Base-by-base conservation (phyloP, 2,888 invertebrate genomes). In the Luperina nickerlii region DNA sequence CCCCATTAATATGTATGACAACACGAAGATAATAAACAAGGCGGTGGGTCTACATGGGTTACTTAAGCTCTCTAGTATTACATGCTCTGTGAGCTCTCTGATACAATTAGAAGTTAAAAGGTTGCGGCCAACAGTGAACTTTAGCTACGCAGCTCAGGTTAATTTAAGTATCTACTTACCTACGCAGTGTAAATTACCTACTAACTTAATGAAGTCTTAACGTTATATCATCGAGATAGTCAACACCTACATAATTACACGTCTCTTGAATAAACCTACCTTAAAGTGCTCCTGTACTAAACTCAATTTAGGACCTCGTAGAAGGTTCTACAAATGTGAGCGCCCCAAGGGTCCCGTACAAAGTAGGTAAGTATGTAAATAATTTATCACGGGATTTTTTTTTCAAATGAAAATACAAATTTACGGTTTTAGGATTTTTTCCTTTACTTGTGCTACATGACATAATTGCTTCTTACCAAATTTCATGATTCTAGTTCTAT, bases 71-170 rank as follows among this genome's bases (percentile, higher is more conserved):
- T n/a, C n/a, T n/a, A 32, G 32, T 32, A 1, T 32, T 32, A 32
- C 32, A 32, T 32, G 32, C 32, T 32, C 32, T 32, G 32, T 32
- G 32, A 69, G 60, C 65, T 74, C 54, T 54, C 24, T 62, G 38
- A 38, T 63, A 68, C 45, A 74, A 74, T 74, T 86, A 71, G 18
- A 82, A 74, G 67, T 71, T 86, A 86, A 84, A 82, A 84, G 84
- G 74, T 71, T 74, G 86, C 32, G 69, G 73, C 38, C 62, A 66
- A 24, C 68, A 27, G 2, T 74, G 73, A 76, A 71, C 72, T 72
- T 62, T 5, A 45, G 60, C 38, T 54, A 42, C 74, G 20, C 24
- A 72, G 20, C 74, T 15, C 24, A 72, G 20, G 73, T 74, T 78
- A 66, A 74, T 82, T 86, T 75, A 57, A 82, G 78, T 67, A 75